Evolutionary conservation across 2,888 invertebrate genomes (phyloP).

Genomic region (Archips crataeganus): DNA sequence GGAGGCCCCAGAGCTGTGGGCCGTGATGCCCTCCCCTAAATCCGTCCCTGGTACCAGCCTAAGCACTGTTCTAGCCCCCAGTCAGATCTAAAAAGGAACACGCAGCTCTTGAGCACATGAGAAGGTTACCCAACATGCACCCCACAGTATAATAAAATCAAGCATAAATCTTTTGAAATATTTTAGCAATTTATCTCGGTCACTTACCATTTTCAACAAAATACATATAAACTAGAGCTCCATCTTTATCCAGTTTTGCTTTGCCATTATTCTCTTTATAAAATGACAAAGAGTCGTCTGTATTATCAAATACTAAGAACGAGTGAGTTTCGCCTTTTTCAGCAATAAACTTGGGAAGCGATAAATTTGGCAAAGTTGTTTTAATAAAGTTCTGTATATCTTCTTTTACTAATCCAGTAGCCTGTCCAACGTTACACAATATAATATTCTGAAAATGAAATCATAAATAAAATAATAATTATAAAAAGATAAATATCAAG

Average conservation of each 20-base stretch:
- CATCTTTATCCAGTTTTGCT: slow-evolving; percentile 84
- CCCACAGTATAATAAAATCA: too few relatives aligned
- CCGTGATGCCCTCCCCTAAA: too few relatives aligned
- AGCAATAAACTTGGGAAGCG: slow-evolving; percentile 88
- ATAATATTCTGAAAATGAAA: slow-evolving; percentile 87
- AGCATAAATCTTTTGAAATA: too few relatives aligned
- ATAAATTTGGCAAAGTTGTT: slow-evolving; percentile 81
- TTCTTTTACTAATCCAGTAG: slow-evolving; percentile 91
- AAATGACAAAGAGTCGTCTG: slow-evolving; percentile 83
- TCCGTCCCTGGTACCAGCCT: too few relatives aligned
- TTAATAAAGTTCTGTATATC: slow-evolving; percentile 85
- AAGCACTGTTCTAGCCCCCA: too few relatives aligned
- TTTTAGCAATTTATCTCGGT: slow-evolving; percentile 8
- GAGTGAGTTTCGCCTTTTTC: slow-evolving; percentile 93
- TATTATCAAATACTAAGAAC: slow-evolving; percentile 87
- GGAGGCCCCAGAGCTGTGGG: too few relatives aligned
- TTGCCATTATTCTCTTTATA: slow-evolving; percentile 87
- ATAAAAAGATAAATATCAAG: neutral
- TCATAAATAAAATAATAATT: neutral
- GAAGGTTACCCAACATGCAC: too few relatives aligned
- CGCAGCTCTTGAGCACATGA: too few relatives aligned
- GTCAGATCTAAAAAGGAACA: too few relatives aligned
- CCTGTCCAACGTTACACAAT: slow-evolving; percentile 95
- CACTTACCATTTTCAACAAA: slow-evolving; percentile 87
- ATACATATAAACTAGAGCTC: slow-evolving; percentile 88